phyloP scores from a whole-genome alignment of 2,888 invertebrate species.

The Macropis europaea region DNA sequence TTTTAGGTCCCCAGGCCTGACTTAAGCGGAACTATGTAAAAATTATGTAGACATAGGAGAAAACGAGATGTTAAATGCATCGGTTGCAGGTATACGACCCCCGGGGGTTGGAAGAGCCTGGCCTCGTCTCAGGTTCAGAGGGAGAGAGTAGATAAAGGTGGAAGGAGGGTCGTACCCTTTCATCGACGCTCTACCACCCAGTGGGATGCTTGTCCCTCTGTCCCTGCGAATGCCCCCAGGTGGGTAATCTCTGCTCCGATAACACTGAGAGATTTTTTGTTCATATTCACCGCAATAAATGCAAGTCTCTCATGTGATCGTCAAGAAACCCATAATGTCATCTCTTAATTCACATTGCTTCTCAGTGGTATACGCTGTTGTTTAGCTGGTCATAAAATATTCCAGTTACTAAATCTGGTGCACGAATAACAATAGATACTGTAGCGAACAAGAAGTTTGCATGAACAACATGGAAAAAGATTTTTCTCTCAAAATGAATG shows the following conservation, averaged over 20 bases:
- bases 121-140: slow-evolving; percentile 77
- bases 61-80: slow-evolving; percentile 73
- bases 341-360: slow-evolving; percentile 77
- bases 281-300: slow-evolving; percentile 52
- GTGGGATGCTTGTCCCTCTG: slow-evolving; percentile 76
- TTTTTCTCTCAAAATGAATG: no score
- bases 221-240: slow-evolving; percentile 79
- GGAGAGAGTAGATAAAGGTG: slow-evolving; percentile 80
- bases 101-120: slow-evolving; percentile 78
- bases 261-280: slow-evolving; percentile 37
- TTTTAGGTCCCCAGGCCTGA: slow-evolving; percentile 45
- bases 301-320: slow-evolving; percentile 44
- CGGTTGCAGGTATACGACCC: slow-evolving; percentile 79
- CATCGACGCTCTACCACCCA: slow-evolving; percentile 82
- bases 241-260: slow-evolving; percentile 79
- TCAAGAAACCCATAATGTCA: slow-evolving; percentile 54
- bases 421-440: slow-evolving; percentile 51
- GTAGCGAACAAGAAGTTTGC: no score
- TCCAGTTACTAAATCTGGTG: slow-evolving; percentile 50
- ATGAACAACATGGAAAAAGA: no score
- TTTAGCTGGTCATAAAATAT: slow-evolving; percentile 35
- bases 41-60: slow-evolving; percentile 33
- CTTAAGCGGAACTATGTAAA: slow-evolving; percentile 43
- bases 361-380: slow-evolving; percentile 82
- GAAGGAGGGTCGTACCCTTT: slow-evolving; percentile 83